These are phyloP conservation scores for Bujurquina vittata DNA, from an alignment of 2,113 vertebrate genomes.

Conservation along the genomic window DNA sequence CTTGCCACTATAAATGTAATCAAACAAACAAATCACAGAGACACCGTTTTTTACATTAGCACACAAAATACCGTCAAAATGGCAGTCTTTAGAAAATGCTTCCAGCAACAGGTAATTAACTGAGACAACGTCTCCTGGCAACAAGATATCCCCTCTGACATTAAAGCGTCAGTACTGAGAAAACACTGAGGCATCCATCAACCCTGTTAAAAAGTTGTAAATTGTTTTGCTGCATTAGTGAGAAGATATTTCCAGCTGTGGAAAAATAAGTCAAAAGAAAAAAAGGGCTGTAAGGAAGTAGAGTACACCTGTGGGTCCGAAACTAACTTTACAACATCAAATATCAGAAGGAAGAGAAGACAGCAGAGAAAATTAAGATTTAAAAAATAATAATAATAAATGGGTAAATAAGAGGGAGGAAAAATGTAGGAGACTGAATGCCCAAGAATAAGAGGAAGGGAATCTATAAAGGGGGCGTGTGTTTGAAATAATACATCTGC, in stretches of 20 bases:
- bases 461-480: background rate
- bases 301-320: conserved; percentile 42
- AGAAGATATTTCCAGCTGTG: background rate
- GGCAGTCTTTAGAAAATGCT: conserved; percentile 29
- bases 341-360: background rate
- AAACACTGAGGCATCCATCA: background rate
- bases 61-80: conserved; percentile 8
- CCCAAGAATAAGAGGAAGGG: background rate
- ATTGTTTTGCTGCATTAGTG: background rate
- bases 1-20: background rate
- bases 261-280: conserved; percentile 21
- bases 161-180: conserved; percentile 1
- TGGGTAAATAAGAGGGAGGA: background rate
- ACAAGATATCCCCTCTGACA: conserved; percentile 17
- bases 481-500: conserved; percentile 4
- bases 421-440: background rate
- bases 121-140: conserved; percentile 33
- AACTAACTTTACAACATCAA: conserved; percentile 19
- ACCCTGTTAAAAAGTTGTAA: conserved; percentile 11
- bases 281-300: conserved; percentile 38
- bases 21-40: background rate
- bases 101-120: conserved; percentile 22
- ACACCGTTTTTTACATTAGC: background rate
- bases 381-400: background rate
- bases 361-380: background rate